phyloP scores from a whole-genome alignment of 1,140 invertebrate genomes.

The Drosophila orena region DNA sequence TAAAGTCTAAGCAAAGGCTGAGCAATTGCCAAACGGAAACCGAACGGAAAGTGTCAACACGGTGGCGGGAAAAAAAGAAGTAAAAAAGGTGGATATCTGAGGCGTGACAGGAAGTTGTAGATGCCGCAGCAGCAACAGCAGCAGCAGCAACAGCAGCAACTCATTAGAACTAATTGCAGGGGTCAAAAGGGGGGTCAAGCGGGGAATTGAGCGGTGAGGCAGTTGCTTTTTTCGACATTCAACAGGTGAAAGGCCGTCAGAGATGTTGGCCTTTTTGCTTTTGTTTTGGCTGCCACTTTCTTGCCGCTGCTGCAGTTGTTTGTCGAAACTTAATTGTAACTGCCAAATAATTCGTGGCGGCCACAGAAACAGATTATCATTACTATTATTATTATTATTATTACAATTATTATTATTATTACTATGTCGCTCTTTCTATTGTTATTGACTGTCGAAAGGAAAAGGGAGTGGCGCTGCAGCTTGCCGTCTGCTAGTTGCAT shows the following conservation, averaged over 20 bases:
- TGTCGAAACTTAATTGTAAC: slow-evolving; percentile 53
- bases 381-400: slow-evolving; percentile 50
- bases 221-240: neutral
- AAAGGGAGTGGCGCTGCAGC: slow-evolving; percentile 21
- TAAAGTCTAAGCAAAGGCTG: slow-evolving; percentile 31
- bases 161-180: slow-evolving; percentile 61
- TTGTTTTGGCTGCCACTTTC: slow-evolving; percentile 31
- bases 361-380: slow-evolving; percentile 54
- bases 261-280: slow-evolving; percentile 30
- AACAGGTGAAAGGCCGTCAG: slow-evolving; percentile 58
- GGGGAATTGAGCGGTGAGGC: neutral
- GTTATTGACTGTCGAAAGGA: slow-evolving; percentile 31
- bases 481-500: slow-evolving; percentile 1
- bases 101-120: slow-evolving; percentile 55
- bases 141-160: slow-evolving; percentile 19
- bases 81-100: slow-evolving; percentile 14
- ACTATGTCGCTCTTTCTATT: slow-evolving; percentile 22
- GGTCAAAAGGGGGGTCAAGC: slow-evolving; percentile 1
- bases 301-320: slow-evolving; percentile 36
- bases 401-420: slow-evolving; percentile 59
- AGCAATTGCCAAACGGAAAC: slow-evolving; percentile 56
- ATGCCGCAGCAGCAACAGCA: slow-evolving; percentile 24
- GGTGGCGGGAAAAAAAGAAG: neutral
- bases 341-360: slow-evolving; percentile 52
- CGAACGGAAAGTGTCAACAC: slow-evolving; percentile 54